phyloP scores from a whole-genome alignment of 2,888 invertebrate genomes.

The Agonopterix arenella region DNA sequence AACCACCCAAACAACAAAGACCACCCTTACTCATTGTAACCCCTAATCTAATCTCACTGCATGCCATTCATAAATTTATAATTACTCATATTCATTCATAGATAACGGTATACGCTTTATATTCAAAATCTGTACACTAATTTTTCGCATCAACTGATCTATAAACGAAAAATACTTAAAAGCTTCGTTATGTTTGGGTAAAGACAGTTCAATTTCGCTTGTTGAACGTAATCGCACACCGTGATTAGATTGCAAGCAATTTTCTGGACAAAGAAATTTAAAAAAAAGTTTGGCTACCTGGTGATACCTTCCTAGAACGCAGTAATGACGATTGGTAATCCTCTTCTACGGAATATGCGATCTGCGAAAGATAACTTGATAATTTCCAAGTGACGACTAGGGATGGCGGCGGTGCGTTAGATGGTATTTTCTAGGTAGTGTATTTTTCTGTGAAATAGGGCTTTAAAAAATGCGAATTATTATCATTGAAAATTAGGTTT shows the following conservation, averaged over 20 bases:
- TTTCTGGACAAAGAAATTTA: constrained; percentile 46
- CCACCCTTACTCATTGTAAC: constrained; percentile 8
- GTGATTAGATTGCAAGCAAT: constrained; percentile 18
- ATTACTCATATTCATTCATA: constrained; percentile 39
- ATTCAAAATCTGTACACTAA: constrained; percentile 34
- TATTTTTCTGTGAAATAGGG: too few species aligned
- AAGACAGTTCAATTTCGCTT: constrained; percentile 1
- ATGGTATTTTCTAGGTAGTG: too few species aligned
- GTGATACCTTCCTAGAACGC: constrained; percentile 65
- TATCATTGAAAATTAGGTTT: too few species aligned
- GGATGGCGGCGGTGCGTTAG: constrained; percentile 31
- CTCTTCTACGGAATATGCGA: constrained; percentile 63
- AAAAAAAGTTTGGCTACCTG: constrained; percentile 51
- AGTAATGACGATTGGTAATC: constrained; percentile 66
- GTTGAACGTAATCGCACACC: not conserved
- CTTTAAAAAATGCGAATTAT: too few species aligned
- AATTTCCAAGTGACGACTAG: constrained; percentile 38
- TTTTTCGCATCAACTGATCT: constrained; percentile 29
- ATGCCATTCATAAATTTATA: constrained; percentile 37
- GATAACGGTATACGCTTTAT: constrained; percentile 36
- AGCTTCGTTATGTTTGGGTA: not conserved
- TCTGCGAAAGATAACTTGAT: constrained; percentile 58
- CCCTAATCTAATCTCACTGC: not conserved
- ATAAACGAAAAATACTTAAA: constrained; percentile 14
- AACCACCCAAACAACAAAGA: constrained; percentile 5